Conservation (phyloP, 2,797 vertebrate species). For the Diceros bicornis region DNA sequence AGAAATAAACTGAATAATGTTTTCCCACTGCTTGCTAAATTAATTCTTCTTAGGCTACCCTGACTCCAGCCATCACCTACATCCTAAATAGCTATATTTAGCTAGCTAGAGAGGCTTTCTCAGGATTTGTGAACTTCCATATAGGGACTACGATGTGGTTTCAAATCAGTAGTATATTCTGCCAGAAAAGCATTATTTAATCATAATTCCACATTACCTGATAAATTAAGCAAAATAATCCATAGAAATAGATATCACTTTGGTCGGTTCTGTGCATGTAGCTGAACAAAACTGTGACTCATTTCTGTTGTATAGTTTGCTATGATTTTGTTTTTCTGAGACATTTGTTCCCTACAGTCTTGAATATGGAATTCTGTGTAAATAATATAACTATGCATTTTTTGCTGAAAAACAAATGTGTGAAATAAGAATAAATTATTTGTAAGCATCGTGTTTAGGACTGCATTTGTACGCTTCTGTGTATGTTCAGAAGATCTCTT, state of each 20-base stretch:
- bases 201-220: conserved; percentile 79
- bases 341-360: conserved; percentile 84
- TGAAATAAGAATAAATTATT: conserved; percentile 89
- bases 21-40: conserved; percentile 72
- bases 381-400: conserved; percentile 89
- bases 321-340: conserved; percentile 82
- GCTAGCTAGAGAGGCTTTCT: conserved; percentile 46
- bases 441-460: conserved; percentile 86
- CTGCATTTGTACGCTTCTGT: conserved; percentile 72
- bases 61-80: not conserved
- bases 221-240: conserved; percentile 73
- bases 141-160: not conserved
- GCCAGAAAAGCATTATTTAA: conserved; percentile 72
- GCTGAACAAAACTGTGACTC: conserved; percentile 82
- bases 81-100: not conserved
- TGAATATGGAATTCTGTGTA: conserved; percentile 88
- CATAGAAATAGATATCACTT: conserved; percentile 72
- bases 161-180: not conserved
- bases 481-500: not conserved
- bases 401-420: conserved; percentile 86
- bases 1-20: conserved; percentile 72
- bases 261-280: conserved; percentile 86
- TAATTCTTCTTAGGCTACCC: conserved; percentile 50
- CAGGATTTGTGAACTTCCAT: not conserved
- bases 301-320: conserved; percentile 78